phyloP scores from a whole-genome alignment of 2,113 vertebrate genomes.

The Myotis davidii region DNA sequence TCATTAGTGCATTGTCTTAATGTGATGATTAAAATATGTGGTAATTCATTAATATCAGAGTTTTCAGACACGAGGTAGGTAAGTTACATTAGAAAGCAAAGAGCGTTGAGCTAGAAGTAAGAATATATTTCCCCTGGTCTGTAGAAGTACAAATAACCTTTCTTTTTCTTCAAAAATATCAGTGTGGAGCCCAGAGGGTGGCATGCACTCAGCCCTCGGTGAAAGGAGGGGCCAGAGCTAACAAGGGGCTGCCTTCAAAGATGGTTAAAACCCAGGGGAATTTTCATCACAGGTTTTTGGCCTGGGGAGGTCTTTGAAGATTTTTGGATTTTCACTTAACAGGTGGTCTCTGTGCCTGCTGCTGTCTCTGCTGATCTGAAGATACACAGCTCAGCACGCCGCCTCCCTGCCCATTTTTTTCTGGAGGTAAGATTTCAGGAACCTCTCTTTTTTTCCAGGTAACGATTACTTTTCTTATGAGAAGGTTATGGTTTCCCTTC shows the following conservation, averaged over 20 bases:
- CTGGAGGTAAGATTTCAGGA: slow-evolving; percentile 76
- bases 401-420: slow-evolving; percentile 73
- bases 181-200: slow-evolving; percentile 75
- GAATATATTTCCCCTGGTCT: neutral
- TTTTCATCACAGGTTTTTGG: slow-evolving; percentile 81
- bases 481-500: slow-evolving; percentile 42
- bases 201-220: slow-evolving; percentile 63
- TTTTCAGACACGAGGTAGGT: neutral
- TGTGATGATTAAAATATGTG: neutral
- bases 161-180: slow-evolving; percentile 74
- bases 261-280: slow-evolving; percentile 76
- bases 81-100: slow-evolving; percentile 39
- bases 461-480: slow-evolving; percentile 64
- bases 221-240: slow-evolving; percentile 63
- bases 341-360: slow-evolving; percentile 85
- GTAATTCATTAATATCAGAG: neutral
- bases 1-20: neutral
- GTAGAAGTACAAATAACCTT: slow-evolving; percentile 76
- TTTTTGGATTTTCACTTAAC: slow-evolving; percentile 86
- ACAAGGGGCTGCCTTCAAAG: slow-evolving; percentile 83
- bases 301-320: slow-evolving; percentile 85
- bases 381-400: slow-evolving; percentile 70
- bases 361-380: slow-evolving; percentile 74
- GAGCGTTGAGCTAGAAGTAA: slow-evolving; percentile 2
- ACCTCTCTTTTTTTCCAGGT: neutral